Conservation (phyloP, 2,113 vertebrate genomes). For the Xiphophorus hellerii region DNA sequence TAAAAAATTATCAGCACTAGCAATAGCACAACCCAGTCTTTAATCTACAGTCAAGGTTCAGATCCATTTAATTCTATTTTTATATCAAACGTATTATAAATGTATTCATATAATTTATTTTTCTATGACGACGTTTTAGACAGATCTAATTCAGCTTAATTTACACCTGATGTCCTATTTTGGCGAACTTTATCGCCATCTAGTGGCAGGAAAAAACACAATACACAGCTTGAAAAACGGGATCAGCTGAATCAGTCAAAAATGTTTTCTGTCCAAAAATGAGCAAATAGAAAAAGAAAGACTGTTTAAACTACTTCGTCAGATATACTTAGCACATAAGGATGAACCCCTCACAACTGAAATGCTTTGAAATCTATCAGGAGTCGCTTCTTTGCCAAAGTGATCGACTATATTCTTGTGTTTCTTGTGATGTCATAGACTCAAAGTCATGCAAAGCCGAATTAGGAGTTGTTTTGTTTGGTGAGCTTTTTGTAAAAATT, state of each 20-base stretch:
- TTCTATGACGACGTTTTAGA: not conserved
- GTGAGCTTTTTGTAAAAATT: too few species aligned
- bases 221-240: not conserved
- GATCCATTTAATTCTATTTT: too few species aligned
- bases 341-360: not conserved
- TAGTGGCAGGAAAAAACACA: not conserved
- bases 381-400: not conserved
- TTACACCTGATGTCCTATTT: not conserved
- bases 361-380: not conserved
- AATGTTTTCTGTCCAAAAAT: not conserved
- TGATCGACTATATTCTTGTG: not conserved
- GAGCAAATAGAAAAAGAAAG: not conserved
- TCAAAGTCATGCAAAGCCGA: not conserved
- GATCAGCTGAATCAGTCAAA: not conserved
- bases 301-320: not conserved
- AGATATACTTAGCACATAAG: too few species aligned
- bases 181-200: not conserved
- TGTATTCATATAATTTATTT: not conserved
- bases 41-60: too few species aligned
- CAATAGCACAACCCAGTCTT: too few species aligned
- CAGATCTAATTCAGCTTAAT: not conserved
- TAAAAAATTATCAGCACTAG: too few species aligned
- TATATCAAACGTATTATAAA: not conserved
- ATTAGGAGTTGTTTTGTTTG: not conserved
- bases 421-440: not conserved